Conservation (phyloP, 1,140 invertebrate species). For the Liolophura sinensis region DNA sequence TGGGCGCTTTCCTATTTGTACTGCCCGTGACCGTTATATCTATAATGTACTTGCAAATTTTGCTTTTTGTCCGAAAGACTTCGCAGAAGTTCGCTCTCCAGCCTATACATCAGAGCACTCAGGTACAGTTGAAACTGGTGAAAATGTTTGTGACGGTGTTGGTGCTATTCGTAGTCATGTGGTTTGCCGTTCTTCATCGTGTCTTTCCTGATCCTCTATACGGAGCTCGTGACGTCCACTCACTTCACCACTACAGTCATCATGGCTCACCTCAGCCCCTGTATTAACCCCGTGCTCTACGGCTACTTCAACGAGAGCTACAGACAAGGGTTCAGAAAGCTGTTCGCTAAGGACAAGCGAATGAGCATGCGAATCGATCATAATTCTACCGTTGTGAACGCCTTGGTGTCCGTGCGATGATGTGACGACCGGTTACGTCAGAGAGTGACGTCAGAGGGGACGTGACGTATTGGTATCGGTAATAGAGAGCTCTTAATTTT, state of each 20-base stretch:
- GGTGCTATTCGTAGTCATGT: constrained; percentile 31
- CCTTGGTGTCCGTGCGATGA: too few relatives aligned
- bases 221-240: constrained; percentile 28
- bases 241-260: constrained; percentile 36
- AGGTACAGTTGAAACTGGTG: constrained; percentile 25
- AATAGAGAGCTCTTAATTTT: too few relatives aligned
- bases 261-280: constrained; percentile 28
- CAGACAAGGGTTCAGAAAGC: constrained; percentile 25
- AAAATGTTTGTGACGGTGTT: constrained; percentile 38
- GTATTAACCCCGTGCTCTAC: constrained; percentile 36
- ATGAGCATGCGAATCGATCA: too few relatives aligned
- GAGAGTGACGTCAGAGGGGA: too few relatives aligned
- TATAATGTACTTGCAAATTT: constrained; percentile 27
- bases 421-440: too few relatives aligned
- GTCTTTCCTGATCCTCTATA: constrained; percentile 31
- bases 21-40: constrained; percentile 28
- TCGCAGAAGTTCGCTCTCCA: constrained; percentile 6
- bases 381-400: too few relatives aligned
- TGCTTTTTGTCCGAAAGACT: constrained; percentile 19
- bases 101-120: constrained; percentile 14
- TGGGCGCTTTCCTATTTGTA: constrained; percentile 30
- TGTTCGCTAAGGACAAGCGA: constrained; percentile 11
- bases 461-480: too few relatives aligned
- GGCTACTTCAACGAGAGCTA: constrained; percentile 35
- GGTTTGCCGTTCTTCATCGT: constrained; percentile 37